Conservation (phyloP, 2,113 vertebrate genomes). For the Nothoprocta pentlandii region DNA sequence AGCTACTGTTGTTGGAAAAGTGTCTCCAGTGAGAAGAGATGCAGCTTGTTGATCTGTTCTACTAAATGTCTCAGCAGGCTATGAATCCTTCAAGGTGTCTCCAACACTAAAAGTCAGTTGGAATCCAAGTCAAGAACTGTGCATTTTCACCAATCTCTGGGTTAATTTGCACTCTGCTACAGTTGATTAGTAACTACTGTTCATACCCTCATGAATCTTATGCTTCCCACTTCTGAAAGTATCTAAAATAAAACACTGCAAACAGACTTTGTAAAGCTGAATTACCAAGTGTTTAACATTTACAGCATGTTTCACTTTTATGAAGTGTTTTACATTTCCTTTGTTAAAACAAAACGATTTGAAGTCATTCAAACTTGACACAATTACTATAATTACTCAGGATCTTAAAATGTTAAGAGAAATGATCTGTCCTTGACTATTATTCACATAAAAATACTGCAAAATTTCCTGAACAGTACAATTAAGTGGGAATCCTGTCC, state of each 20-base stretch:
- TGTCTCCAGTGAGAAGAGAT: not conserved
- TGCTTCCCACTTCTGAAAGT: not conserved
- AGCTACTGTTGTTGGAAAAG: not conserved
- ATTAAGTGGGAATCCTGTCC: not conserved
- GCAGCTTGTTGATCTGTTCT: not conserved
- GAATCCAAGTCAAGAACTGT: not conserved
- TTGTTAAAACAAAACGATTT: not conserved
- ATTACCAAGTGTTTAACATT: not conserved
- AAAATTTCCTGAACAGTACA: not conserved
- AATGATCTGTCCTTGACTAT: not conserved
- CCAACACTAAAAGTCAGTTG: fast-evolving
- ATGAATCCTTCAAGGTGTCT: not conserved
- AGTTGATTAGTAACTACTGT: not conserved
- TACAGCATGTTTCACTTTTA: not conserved
- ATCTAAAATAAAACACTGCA: not conserved
- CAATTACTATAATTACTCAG: not conserved
- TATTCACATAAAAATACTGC: not conserved
- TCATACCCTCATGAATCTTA: not conserved
- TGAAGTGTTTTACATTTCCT: not conserved
- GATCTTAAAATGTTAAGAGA: not conserved
- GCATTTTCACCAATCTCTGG: not conserved
- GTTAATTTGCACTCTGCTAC: not conserved
- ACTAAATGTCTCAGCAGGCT: not conserved
- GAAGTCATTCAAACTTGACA: not conserved
- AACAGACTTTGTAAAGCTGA: not conserved